phyloP scores from a whole-genome alignment of 2,888 invertebrate genomes.

The Drosophila aldrichi region DNA sequence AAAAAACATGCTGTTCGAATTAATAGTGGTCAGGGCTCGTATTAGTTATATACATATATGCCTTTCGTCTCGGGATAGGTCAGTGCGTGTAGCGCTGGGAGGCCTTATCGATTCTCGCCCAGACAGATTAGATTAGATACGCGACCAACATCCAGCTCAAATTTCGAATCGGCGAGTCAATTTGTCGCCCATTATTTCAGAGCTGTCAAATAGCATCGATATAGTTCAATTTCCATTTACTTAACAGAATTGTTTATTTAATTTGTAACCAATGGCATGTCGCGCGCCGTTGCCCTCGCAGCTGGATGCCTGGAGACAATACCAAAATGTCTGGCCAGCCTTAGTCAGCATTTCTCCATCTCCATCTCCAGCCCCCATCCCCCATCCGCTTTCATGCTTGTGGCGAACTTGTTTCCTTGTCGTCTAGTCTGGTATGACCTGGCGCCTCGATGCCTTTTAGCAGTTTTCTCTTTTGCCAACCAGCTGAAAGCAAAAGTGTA shows the following conservation, averaged over 20 bases:
- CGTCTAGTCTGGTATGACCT: constrained; percentile 8
- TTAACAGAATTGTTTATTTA: constrained; percentile 7
- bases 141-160: constrained; percentile 4
- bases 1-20: no score
- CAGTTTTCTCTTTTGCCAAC: constrained; percentile 22
- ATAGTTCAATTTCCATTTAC: constrained; percentile 20
- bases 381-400: background rate
- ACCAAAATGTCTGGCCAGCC: constrained; percentile 31
- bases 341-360: constrained; percentile 14
- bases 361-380: background rate
- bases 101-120: constrained; percentile 39
- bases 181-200: constrained; percentile 39
- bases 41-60: constrained; percentile 12
- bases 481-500: constrained; percentile 61
- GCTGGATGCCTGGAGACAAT: constrained; percentile 32
- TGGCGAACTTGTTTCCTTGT: constrained; percentile 32
- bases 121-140: constrained; percentile 47
- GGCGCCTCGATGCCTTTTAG: constrained; percentile 45
- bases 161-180: constrained; percentile 35
- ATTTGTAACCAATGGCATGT: constrained; percentile 6
- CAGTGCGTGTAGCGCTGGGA: constrained; percentile 27
- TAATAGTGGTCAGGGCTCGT: no score
- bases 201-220: constrained; percentile 31
- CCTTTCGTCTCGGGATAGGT: constrained; percentile 40
- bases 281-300: constrained; percentile 8